Evolutionary conservation across 2,113 vertebrate genomes (phyloP), one percentile per base, ranked within the genome.

Genomic region (Ursus arctos): DNA sequence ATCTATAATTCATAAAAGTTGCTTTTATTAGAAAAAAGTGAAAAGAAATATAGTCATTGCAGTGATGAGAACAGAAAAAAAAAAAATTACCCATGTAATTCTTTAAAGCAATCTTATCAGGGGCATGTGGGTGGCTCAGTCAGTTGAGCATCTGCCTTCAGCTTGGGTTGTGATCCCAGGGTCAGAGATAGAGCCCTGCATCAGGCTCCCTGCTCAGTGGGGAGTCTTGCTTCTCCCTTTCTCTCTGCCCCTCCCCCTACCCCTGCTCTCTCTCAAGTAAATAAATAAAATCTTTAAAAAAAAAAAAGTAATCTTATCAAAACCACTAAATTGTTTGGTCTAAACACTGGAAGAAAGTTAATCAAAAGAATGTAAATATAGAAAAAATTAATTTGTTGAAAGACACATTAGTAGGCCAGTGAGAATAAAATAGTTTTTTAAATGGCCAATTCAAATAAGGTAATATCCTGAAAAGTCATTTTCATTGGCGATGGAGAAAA

Each of bases 1-100:
- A 92, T 79, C 24, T 69, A 59, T 9, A 91, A 72, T 33, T 47
- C 43, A 95, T 82, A 26, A 86, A 74, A 55, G 31, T 22, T 61
- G 40, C 1, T 61, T 93, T 95, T 95, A 88, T 94, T 33, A 5
- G 19, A 81, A 74, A 97, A 87, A 85, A 96, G 14, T 36, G n/a
- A 86, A 88, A 94, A 85, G 8, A 95, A 85, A 87, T 49, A 67
- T 51, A 95, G 74, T 92, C 26, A 47, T 49, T 77, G 2, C 18
- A 82, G 47, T 63, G 13, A 4, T 91, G 40, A 94, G 28, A 93
- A 77, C 7, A 91, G 43, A 36, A 36, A 33, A 90, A 31, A 31
- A 82, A 76, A 81, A 59, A 83, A 94, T 40, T 57, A 88, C 15
- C 24, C 36, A 79, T 8, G 4, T 59, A 83, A 53, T 89, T 94